A percentile compares a stretch with the other conserved stretches of the same genome.
These are phyloP conservation scores for Drosophila orena DNA, from an alignment of 1,140 invertebrate species.

Conservation along the genomic window DNA sequence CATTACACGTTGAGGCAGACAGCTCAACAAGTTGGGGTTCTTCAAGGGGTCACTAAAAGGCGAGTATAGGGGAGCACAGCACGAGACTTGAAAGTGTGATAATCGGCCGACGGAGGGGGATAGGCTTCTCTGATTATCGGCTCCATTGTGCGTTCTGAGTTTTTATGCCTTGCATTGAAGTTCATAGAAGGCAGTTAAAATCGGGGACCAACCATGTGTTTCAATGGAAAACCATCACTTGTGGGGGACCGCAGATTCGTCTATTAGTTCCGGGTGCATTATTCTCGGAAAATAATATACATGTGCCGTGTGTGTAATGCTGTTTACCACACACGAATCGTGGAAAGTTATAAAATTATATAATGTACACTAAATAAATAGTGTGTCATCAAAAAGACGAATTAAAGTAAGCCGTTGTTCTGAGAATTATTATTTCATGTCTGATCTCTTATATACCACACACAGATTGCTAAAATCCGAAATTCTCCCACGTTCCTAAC, in stretches of 20 bases:
- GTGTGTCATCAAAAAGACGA: too few relatives aligned
- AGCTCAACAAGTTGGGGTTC: slow-evolving; percentile 63
- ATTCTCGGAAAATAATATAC: slow-evolving; percentile 11
- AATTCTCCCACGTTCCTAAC: slow-evolving; percentile 16
- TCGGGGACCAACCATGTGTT: slow-evolving; percentile 5
- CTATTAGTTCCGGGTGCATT: slow-evolving; percentile 5
- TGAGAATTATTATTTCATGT: neutral
- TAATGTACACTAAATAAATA: too few relatives aligned
- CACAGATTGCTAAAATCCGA: slow-evolving; percentile 11
- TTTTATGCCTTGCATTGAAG: slow-evolving; percentile 13
- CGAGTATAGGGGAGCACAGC: slow-evolving; percentile 31
- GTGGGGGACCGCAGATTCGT: slow-evolving; percentile 10
- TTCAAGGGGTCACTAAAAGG: slow-evolving; percentile 56
- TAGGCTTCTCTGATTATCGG: slow-evolving; percentile 34
- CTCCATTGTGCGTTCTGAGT: slow-evolving; percentile 30
- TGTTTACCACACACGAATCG: slow-evolving; percentile 2
- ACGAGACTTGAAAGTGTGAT: slow-evolving; percentile 64
- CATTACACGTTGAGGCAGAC: slow-evolving; percentile 55
- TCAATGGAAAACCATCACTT: slow-evolving; percentile 25
- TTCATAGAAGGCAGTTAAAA: slow-evolving; percentile 33
- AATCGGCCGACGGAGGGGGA: slow-evolving; percentile 31
- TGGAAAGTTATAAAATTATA: too few relatives aligned
- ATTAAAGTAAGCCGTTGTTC: neutral
- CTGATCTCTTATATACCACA: slow-evolving; percentile 2
- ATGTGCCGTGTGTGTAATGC: slow-evolving; percentile 6